Evolutionary conservation across 2,113 vertebrate species (phyloP).

Genomic region (Gnathonemus longibarbis): DNA sequence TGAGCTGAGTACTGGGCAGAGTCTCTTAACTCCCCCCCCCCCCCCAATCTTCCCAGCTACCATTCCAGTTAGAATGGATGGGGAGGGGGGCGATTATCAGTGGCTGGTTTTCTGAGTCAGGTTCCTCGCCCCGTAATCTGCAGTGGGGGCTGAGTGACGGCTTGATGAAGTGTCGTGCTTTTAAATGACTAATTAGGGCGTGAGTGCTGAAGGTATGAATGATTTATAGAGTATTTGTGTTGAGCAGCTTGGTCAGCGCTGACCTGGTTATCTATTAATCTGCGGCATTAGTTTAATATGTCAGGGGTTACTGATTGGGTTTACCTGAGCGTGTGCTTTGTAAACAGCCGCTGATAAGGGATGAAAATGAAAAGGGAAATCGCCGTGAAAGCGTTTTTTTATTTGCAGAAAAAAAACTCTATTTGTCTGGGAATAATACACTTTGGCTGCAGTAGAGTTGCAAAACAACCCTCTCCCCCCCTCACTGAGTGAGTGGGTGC

Average conservation of each 20-base stretch:
- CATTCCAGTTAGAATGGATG: neutral
- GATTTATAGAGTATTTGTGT: constrained; percentile 49
- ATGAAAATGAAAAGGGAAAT: constrained; percentile 41
- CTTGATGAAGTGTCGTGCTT: constrained; percentile 20
- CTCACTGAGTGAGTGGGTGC: neutral
- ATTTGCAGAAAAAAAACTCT: neutral
- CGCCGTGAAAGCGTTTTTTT: neutral
- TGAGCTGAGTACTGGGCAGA: neutral
- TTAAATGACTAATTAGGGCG: constrained; percentile 40
- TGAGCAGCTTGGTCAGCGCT: constrained; percentile 39
- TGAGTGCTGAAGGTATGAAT: constrained; percentile 40
- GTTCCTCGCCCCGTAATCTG: neutral
- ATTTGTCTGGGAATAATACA: neutral
- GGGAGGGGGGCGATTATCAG: neutral
- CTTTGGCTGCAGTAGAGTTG: neutral
- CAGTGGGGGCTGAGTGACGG: neutral
- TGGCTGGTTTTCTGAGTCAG: neutral
- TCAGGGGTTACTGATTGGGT: constrained; percentile 47
- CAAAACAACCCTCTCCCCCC: neutral
- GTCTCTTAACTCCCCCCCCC: neutral
- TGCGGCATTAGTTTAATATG: constrained; percentile 48
- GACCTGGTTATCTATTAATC: constrained; percentile 50
- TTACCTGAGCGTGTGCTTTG: constrained; percentile 37
- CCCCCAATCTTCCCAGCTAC: neutral
- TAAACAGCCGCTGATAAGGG: constrained; percentile 44